Evolutionary conservation across 2,797 vertebrate genomes (phyloP).

Genomic region (Anguilla marmorata): DNA sequence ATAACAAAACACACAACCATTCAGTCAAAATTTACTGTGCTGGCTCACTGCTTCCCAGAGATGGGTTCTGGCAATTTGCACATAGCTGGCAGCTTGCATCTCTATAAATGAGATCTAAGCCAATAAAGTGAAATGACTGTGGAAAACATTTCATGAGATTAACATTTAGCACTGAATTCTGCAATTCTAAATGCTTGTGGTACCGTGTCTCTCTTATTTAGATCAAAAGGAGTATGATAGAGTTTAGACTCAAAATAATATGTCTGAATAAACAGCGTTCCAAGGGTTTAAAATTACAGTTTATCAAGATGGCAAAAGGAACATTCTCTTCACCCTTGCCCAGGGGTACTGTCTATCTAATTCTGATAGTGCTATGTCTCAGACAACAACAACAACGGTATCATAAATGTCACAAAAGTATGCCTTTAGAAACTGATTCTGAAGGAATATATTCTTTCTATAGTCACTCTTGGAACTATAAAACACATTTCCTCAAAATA

Average conservation of each 20-base stretch:
- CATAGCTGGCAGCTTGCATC: constrained; percentile 14
- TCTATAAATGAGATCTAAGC: neutral
- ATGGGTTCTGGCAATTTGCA: constrained; percentile 26
- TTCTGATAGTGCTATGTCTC: constrained; percentile 17
- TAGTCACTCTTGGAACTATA: neutral
- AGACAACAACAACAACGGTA: neutral
- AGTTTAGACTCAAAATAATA: constrained; percentile 16
- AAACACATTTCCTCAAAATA: constrained; percentile 21
- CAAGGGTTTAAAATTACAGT: constrained; percentile 21
- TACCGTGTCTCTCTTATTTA: constrained; percentile 18
- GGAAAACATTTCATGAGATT: constrained; percentile 22
- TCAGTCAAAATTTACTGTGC: constrained; percentile 27
- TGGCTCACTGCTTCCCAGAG: constrained; percentile 15
- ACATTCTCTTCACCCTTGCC: neutral
- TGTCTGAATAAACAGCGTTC: neutral
- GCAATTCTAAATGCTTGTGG: constrained; percentile 10
- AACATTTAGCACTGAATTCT: constrained; percentile 16
- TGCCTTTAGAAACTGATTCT: constrained; percentile 10
- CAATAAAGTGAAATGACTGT: constrained; percentile 4
- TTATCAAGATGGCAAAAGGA: neutral
- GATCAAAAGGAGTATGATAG: neutral
- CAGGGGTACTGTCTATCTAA: constrained; percentile 14
- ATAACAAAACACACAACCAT: constrained; percentile 30
- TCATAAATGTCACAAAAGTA: constrained; percentile 9
- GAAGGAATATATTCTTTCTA: constrained; percentile 11